A percentile compares a stretch with the other conserved stretches of the same genome.
These are phyloP conservation scores for Peromyscus aztecus DNA, from an alignment of 2,797 vertebrate genomes.

Conservation along the genomic window DNA sequence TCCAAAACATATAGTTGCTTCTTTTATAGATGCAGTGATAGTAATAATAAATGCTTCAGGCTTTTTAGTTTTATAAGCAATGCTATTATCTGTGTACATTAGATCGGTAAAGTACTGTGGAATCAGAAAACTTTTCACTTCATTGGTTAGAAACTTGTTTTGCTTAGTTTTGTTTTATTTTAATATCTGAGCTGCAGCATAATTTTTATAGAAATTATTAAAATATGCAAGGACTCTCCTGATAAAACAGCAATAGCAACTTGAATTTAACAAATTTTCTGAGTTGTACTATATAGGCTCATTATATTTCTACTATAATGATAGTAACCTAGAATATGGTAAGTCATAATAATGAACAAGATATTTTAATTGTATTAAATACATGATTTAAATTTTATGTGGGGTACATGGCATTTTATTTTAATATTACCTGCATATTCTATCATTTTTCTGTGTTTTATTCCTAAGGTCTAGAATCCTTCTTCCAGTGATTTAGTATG, in stretches of 20 bases:
- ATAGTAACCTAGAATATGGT: background rate
- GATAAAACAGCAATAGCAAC: background rate
- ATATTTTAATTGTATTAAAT: background rate
- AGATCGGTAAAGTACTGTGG: background rate
- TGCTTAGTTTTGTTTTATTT: background rate
- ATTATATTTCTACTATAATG: background rate
- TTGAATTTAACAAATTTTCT: background rate
- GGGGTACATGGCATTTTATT: background rate
- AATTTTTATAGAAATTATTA: background rate
- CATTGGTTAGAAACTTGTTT: background rate
- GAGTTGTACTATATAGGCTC: background rate
- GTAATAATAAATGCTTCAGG: background rate
- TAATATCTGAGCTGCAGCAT: background rate
- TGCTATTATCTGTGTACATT: background rate
- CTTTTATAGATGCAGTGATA: background rate
- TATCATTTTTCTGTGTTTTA: background rate
- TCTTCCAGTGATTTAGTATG: background rate
- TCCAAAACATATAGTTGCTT: background rate
- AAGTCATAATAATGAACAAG: constrained; percentile 9
- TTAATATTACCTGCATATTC: background rate
- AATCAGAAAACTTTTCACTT: background rate
- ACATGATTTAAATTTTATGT: background rate
- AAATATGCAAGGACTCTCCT: background rate
- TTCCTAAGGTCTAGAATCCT: background rate
- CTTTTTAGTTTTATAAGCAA: background rate